Conservation (phyloP, 1,140 invertebrate species). For the Dinoponera quadriceps region DNA sequence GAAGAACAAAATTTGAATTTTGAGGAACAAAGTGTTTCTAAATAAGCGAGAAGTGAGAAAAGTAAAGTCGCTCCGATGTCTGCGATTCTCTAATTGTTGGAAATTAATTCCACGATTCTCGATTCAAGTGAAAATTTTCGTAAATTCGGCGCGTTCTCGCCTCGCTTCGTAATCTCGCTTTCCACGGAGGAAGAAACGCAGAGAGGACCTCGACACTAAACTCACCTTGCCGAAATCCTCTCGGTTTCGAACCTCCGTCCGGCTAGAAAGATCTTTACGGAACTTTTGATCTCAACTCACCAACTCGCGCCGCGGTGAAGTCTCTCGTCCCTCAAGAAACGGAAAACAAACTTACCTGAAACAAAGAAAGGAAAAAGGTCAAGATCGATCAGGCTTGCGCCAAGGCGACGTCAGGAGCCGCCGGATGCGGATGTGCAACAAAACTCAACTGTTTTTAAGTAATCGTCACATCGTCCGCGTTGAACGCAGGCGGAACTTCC, state of each 20-base stretch:
- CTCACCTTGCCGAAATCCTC: conserved; percentile 5
- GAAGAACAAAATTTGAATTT: too few species aligned
- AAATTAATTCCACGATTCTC: conserved; percentile 41
- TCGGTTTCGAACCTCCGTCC: conserved; percentile 13
- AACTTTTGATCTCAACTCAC: conserved; percentile 70
- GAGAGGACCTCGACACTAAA: conserved; percentile 1
- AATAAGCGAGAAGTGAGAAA: too few species aligned
- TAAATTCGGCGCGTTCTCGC: background rate
- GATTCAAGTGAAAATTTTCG: background rate
- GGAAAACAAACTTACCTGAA: conserved; percentile 69
- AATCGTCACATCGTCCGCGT: background rate
- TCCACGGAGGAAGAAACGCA: background rate
- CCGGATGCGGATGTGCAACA: background rate
- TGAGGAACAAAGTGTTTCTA: too few species aligned
- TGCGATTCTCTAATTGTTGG: conserved; percentile 36
- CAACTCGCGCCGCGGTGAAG: conserved; percentile 37
- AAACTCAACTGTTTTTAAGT: background rate
- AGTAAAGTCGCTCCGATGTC: too few species aligned
- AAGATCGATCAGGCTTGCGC: background rate
- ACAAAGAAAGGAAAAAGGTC: conserved; percentile 48
- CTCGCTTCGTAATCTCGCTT: conserved; percentile 17
- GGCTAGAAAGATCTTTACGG: conserved; percentile 43
- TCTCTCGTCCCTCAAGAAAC: conserved; percentile 57
- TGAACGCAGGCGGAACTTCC: background rate
- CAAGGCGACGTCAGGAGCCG: background rate